Evolutionary conservation across 2,113 vertebrate species (phyloP), one percentile per base, ranked within the genome.

Genomic region (Grus americana): DNA sequence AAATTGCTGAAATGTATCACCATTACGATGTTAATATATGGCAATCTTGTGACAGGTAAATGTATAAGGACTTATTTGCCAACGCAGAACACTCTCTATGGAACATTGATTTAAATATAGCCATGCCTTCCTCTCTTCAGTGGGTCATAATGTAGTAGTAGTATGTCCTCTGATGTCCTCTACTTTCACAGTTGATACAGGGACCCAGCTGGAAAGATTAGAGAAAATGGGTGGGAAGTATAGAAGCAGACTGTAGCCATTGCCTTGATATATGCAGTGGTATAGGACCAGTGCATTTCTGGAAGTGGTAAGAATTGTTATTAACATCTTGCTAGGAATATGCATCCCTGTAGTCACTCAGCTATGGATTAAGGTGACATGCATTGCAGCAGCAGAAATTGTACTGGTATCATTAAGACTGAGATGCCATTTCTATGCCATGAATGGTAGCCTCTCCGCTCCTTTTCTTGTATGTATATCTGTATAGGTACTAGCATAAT

Each of bases 101-200:
- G 92, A 95, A 95, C 92, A 91, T n/a, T 95, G 96, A 94, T 94
- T 96, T 95, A 96, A 97, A 97, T 90, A 92, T 73, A 95, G 54
- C 58, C 0, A 0, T 76, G 71, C 44, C 47, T 93, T 79, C 63
- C 30, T 83, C 55, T 94, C 94, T 95, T 96, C 84, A 88, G 70
- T 76, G 74, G 84, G 71, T 90, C 84, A 78, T 95, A 95, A 95
- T 79, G n/a, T 88, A 93, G 91, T 82, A 83, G 76, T 72, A 89
- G 54, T 19, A 29, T 87, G 94, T 92, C 88, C 91, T 95, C 94
- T 93, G 55, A 91, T 92, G 92, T 71, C 96, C 97, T 97, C 92
- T 93, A 36, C 91, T 95, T 93, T 96, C 94, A 95, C 55, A 93
- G 85, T 63, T 94, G 79, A 92, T 95, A 36, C 66, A 59, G 40